Conservation (phyloP, 1,140 invertebrate species). For the Cotesia typhae region DNA sequence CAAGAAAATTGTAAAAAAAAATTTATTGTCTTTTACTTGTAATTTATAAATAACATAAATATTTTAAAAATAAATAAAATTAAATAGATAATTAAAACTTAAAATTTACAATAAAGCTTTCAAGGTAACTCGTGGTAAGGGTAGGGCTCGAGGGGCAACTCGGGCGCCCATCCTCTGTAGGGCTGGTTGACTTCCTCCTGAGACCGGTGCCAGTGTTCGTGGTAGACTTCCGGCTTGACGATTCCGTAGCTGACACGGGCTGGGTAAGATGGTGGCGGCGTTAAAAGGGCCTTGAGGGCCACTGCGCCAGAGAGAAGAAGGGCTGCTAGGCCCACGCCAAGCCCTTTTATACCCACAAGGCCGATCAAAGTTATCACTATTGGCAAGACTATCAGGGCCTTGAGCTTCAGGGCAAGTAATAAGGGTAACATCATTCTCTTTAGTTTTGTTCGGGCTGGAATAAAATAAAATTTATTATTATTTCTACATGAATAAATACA, state of each 20-base stretch:
- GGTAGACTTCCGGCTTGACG: conserved; percentile 61
- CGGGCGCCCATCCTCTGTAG: conserved; percentile 57
- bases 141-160: conserved; percentile 55
- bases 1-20: too few relatives aligned
- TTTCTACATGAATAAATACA: not conserved
- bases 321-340: conserved; percentile 71
- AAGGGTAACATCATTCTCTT: conserved; percentile 72
- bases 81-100: conserved; percentile 46
- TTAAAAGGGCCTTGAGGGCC: conserved; percentile 65
- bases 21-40: too few relatives aligned
- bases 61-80: not conserved
- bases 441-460: conserved; percentile 70
- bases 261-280: conserved; percentile 52
- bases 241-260: conserved; percentile 65
- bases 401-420: conserved; percentile 71
- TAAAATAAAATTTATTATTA: conserved; percentile 31
- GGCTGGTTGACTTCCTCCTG: conserved; percentile 59
- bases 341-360: conserved; percentile 72
- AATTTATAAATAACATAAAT: too few relatives aligned
- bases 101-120: conserved; percentile 18
- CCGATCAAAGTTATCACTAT: conserved; percentile 70
- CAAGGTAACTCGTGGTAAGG: conserved; percentile 57
- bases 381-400: conserved; percentile 71
- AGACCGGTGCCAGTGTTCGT: conserved; percentile 67
- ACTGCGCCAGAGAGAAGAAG: conserved; percentile 69